A percentile compares a stretch with the other conserved stretches of the same genome.
Conservation (phyloP, 1,140 invertebrate species). For the Cyrtorhinus lividipennis region DNA sequence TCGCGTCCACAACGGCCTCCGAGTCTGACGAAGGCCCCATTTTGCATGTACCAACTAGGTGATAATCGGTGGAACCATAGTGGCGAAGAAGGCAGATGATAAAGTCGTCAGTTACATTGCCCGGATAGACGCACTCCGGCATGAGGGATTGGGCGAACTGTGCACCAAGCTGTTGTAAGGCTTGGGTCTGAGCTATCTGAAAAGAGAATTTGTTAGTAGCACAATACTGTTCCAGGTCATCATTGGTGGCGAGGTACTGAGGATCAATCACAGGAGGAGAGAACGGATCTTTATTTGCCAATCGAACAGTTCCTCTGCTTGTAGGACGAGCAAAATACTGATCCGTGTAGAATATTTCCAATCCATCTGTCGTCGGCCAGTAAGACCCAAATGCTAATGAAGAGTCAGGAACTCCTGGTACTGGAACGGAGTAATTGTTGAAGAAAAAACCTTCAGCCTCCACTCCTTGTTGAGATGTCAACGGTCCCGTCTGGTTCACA, state of each 20-base stretch:
- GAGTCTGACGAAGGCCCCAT: conserved; percentile 46
- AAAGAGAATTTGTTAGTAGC: conserved; percentile 19
- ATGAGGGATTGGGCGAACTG: neutral
- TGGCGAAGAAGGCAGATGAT: conserved; percentile 33
- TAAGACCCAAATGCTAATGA: conserved; percentile 19
- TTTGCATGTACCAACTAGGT: conserved; percentile 58
- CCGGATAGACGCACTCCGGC: neutral
- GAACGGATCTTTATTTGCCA: conserved; percentile 38
- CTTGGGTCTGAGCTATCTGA: neutral
- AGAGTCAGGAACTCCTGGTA: conserved; percentile 31
- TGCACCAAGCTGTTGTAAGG: conserved; percentile 37
- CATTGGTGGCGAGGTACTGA: conserved; percentile 38
- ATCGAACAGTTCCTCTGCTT: conserved; percentile 47
- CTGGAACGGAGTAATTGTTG: neutral
- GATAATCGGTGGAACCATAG: conserved; percentile 43
- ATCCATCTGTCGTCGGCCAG: conserved; percentile 33
- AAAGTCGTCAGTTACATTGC: neutral
- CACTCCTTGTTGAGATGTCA: neutral
- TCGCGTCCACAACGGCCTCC: conserved; percentile 65
- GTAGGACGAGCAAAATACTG: conserved; percentile 53
- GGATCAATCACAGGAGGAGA: conserved; percentile 52
- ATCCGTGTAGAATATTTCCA: conserved; percentile 37
- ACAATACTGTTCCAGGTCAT: conserved; percentile 34
- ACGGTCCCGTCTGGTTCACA: conserved; percentile 33
- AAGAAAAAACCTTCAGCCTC: neutral